Base-by-base conservation (phyloP, 2,888 invertebrate species). In the Hypomecis punctinalis region DNA sequence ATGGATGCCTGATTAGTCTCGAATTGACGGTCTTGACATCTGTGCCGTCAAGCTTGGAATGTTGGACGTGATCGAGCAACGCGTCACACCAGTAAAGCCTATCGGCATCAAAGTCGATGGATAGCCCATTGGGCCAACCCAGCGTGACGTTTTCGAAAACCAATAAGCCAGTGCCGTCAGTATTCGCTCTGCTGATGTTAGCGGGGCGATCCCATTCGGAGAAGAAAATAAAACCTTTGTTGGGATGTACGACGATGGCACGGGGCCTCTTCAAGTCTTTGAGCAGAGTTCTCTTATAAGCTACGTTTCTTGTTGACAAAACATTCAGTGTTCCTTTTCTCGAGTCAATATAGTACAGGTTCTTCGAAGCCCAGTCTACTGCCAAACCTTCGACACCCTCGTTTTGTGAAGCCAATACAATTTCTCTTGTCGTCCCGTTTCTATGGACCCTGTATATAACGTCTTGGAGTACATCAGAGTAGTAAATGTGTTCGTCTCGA, bases 81-180 rank as follows among this genome's bases (percentile, higher is more conserved):
- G 99, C 99, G 83, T 99, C 99, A 80, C 98, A 99, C 99, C 99
- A 99, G 88, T 99, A 99, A 0, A 99, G 93, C 10, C 98, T 94
- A 84, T 99, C 97, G 13, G 95, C 95, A 43, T 94, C 94, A 80
- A 97, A 98, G 88, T 99, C 99, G 69, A 99, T 97, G 0, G 98
- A 97, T 5, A 99, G 90, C 0, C 99, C 99, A 84, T 99, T 99
- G 0, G 99, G 99, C 99, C 99, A 99, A 4, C 99, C 99, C 0
- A 99, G 93, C 0, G 98, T 97, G 0, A 98, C 95, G 79, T 98
- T 97, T 73, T 96, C 96, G 82, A 99, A 99, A 0, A 98, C 97
- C 4, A 97, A 91, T 23, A 98, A 93, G 72, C 97, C 97, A 0
- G 95, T 96, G 1, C 99, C 99, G 80, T 99, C 99, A 0, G 97